These are phyloP conservation scores for Patella caerulea DNA, from an alignment of 2,888 invertebrate genomes.

Conservation along the genomic window DNA sequence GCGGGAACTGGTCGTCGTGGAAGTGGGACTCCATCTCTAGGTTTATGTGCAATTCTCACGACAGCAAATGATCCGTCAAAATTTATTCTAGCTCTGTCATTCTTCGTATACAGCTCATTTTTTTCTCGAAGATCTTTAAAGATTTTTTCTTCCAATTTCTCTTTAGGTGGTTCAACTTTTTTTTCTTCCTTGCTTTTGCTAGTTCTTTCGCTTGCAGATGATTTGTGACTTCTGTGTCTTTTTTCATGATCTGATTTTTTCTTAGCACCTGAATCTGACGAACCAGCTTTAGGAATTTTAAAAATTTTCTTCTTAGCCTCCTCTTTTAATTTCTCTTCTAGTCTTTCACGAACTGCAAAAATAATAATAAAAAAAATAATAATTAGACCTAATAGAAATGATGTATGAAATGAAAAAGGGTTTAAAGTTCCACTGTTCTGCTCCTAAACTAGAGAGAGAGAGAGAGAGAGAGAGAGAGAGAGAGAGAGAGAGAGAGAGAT, in stretches of 20 bases:
- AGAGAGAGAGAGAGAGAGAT: too few species aligned
- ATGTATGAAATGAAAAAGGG: too few species aligned
- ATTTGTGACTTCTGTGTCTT: neutral
- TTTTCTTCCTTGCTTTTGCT: neutral
- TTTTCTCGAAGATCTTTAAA: conserved; percentile 14
- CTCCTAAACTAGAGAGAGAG: too few species aligned
- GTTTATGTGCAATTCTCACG: neutral
- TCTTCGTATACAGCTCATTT: conserved; percentile 11
- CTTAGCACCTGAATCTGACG: neutral
- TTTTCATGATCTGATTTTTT: neutral
- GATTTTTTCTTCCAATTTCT: conserved; percentile 16
- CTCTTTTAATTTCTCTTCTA: conserved; percentile 29
- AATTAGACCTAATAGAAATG: conserved; percentile 26
- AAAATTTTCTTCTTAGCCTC: conserved; percentile 40
- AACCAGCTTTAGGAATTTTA: conserved; percentile 17
- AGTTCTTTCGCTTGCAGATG: neutral
- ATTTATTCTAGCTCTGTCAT: neutral
- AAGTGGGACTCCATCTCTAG: neutral
- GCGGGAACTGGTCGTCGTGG: neutral
- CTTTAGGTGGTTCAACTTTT: neutral
- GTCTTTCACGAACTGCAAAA: neutral
- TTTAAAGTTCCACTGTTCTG: too few species aligned
- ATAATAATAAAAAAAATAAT: too few species aligned
- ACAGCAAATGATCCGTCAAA: conserved; percentile 5
- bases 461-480: too few species aligned